Base-by-base conservation (phyloP, 2,797 vertebrate genomes). In the Oreonectes daqikongensis region DNA sequence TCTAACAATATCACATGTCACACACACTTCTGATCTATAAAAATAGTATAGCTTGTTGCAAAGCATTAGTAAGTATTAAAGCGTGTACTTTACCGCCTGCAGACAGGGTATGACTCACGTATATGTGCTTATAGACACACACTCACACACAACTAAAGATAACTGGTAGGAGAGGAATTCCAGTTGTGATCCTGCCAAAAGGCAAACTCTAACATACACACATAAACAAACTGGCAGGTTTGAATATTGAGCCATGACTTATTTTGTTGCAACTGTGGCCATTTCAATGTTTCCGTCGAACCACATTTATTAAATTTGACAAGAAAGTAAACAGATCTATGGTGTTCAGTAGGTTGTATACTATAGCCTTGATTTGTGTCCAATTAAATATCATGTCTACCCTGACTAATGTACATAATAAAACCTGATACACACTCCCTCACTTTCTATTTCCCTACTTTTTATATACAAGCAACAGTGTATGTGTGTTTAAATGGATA, bases 171-270 rank as follows among this genome's bases (percentile, higher is more conserved):
- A 75, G 71, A 59, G 5, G 61, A 26, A 75, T 69, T 59, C 42
- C 66, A 24, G 46, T 53, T 79, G 64, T 53, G 66, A 68, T 73
- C 20, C 30, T 50, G 60, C 68, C 65, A 68, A 64, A 18, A 65
- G 20, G 8, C 71, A 63, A 42, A 61, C 44, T 28, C 50, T 20
- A 76, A 76, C 63, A 82, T 81, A 84, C 80, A 86, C 78, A 81
- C 80, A 86, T 72, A 77, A 69, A 84, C 22, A 61, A 5, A 6
- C 17, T 60, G 38, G 22, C 48, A 20, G 60, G 52, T 65, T 70
- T 70, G 12, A 81, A 60, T 76, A 66, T 72, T 17, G 2, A 67
- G 59, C 42, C 53, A 52, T 71, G 61, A 20, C 71, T 61, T 78
- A 82, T 57, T 78, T 78, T 75, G 40, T 80, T 40, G 64, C 64